Evolutionary conservation across 2,888 invertebrate genomes (phyloP), one percentile per base, ranked within the genome.

Genomic region (Agrotis ipsilon): DNA sequence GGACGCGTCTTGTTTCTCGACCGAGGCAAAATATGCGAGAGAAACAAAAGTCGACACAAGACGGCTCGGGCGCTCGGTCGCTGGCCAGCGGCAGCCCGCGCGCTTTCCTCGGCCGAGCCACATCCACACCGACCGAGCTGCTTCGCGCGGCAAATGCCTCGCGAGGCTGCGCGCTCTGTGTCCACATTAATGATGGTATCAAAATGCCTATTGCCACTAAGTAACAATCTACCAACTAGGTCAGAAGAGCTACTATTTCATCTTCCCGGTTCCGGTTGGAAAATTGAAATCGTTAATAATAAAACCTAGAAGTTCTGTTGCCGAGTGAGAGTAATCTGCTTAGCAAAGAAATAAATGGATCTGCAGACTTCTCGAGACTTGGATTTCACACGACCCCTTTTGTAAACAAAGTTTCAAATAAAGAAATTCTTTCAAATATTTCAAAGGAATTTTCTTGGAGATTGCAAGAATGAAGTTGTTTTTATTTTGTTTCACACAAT

Each of bases 391-490:
- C 61, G 7, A 60, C 19, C 51, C 52, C 65, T 69, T 78, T 75
- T 59, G 19, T 16, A 57, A 59, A 63, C 48, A 54, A 66, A 81
- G 49, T 80, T 68, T 62, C 39, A 64, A 62, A 49, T 77, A 80
- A 64, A 74, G 57, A 49, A 32, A 46, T 58, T 70, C 45, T 64
- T 78, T 51, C n/a, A 61, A 70, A 71, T 58, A 62, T 68, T 68
- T 81, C 52, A 52, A 59, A 67, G 54, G 43, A 48, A 63, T 57
- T 71, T 63, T 81, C 39, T 21, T 18, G 1, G 18, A 48, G n/a
- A 46, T 65, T 24, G 45, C 24, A 46, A 75, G 45, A 46, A 57
- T 57, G 24, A 24, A 68, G 58, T 45, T 75, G n/a, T 54, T 21
- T 43, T 70, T 48, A 11, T 32, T 48, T 13, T 75, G 1, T 24